Conservation (phyloP, 2,113 vertebrate genomes). For the Clarias batrachus region DNA sequence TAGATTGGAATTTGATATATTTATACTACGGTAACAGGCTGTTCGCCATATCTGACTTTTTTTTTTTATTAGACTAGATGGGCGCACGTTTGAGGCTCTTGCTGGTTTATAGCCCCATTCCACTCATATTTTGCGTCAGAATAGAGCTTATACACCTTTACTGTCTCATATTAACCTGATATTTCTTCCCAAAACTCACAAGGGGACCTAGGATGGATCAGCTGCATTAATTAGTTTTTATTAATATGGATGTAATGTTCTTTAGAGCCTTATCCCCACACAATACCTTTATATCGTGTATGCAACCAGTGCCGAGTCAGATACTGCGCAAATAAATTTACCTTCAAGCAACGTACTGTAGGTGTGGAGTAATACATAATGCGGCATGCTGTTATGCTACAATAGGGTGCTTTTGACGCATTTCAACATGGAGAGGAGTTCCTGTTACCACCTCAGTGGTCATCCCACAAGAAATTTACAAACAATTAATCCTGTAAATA, state of each 20-base stretch:
- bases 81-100: not conserved
- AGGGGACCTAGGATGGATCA: not conserved
- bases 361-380: not conserved
- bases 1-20: not conserved
- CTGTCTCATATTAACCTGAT: not conserved
- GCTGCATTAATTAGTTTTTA: constrained; percentile 13
- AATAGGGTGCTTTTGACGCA: not conserved
- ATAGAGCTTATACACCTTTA: not conserved
- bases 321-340: not conserved
- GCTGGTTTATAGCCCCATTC: not conserved
- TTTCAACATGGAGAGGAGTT: not conserved
- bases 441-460: not conserved
- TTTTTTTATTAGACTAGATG: not conserved
- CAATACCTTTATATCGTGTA: not conserved
- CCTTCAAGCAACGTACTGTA: not conserved
- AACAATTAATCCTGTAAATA: not conserved
- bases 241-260: constrained; percentile 5
- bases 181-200: constrained; percentile 5
- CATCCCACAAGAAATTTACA: not conserved
- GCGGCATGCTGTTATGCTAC: not conserved
- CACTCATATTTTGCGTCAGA: not conserved
- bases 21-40: not conserved
- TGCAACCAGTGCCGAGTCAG: not conserved
- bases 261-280: not conserved
- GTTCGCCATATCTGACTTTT: not conserved